Base-by-base conservation (phyloP, 2,797 vertebrate genomes). In the Oophaga sylvatica region DNA sequence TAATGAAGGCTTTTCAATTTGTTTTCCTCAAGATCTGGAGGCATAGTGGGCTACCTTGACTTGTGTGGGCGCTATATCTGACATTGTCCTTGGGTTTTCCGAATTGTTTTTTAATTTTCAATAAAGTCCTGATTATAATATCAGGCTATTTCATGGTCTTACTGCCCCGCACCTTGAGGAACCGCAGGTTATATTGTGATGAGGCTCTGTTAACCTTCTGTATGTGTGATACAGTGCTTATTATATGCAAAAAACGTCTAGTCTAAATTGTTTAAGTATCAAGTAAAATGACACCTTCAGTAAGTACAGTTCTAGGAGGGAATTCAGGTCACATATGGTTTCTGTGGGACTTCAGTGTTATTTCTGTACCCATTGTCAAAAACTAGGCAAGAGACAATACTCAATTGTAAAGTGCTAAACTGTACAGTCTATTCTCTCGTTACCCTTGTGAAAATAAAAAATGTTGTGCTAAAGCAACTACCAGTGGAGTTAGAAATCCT, bases 1-100 rank as follows among this genome's bases (percentile, higher is more conserved):
- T 84, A 76, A 63, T 76, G 12, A 85, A 68, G 62, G 59, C 41
- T 67, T 67, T 68, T 78, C 75, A 56, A 79, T 53, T 57, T 70
- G 41, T 68, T 85, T 78, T 85, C 41, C 11, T 65, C 73, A 67
- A 85, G 73, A 56, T 56, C 62, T 67, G 71, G 35, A 84, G 22
- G 20, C 80, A 68, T 68, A 9, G 80, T 20, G 63, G 53, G 63
- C 63, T 68, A 31, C 68, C 71, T 76, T 63, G 26, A 45, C 29
- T 63, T 62, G n/a, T 62, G 31, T 76, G 83, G 59, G 35, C 29
- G 19, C 57, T 76, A 62, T 76, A 76, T 76, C 45, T 84, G 57
- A 63, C 45, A 48, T 76, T 63, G 67, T 76, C 22, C 35, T 76
- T 22, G 2, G 22, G 22, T n/a, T 60, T 67, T 41, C 56, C n/a